Evolutionary conservation across 2,113 vertebrate species (phyloP).

Genomic region (Todiramphus chloris): DNA sequence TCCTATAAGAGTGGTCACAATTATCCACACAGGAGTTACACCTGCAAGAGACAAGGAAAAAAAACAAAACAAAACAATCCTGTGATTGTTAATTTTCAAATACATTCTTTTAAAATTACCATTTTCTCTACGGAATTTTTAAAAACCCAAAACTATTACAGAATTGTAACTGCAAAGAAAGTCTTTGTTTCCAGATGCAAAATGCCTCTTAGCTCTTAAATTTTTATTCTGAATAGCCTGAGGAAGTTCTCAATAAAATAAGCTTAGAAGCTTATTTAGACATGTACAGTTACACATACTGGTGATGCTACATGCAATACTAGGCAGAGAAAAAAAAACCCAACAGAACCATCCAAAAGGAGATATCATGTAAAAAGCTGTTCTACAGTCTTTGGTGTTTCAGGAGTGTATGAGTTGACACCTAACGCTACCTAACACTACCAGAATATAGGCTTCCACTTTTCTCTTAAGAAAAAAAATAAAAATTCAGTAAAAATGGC

Average conservation of each 20-base stretch:
- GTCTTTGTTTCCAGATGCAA: neutral
- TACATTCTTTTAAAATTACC: neutral
- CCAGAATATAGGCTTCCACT: neutral
- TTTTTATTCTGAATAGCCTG: neutral
- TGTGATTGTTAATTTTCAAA: neutral
- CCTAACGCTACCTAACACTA: neutral
- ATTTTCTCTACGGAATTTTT: neutral
- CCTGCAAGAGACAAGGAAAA: conserved; percentile 45
- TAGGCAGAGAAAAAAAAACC: neutral
- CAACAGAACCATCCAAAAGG: neutral
- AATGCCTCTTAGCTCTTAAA: neutral
- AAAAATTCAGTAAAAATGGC: neutral
- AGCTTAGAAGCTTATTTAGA: neutral
- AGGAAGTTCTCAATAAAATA: neutral
- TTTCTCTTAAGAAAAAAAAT: neutral
- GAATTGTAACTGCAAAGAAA: neutral
- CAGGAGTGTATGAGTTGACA: neutral
- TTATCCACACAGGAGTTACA: conserved; percentile 48
- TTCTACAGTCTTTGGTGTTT: neutral
- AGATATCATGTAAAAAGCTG: neutral
- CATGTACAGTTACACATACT: neutral
- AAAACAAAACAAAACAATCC: neutral
- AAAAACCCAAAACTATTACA: neutral
- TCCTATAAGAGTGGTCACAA: neutral
- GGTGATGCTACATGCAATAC: neutral